phyloP scores from a whole-genome alignment of 2,797 vertebrate species.

The Eulemur coronatus region DNA sequence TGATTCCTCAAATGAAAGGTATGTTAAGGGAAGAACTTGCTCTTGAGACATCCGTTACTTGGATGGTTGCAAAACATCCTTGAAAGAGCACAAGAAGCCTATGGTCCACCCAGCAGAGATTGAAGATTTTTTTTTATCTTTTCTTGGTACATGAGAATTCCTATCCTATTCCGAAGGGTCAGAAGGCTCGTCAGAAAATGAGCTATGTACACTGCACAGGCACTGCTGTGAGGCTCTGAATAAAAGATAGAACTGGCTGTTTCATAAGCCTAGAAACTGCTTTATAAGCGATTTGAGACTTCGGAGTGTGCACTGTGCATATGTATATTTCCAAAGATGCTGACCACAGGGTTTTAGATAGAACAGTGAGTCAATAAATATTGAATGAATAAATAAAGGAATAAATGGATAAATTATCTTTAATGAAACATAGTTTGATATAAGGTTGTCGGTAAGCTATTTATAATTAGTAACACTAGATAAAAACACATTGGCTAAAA shows the following conservation, averaged over 20 bases:
- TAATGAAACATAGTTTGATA: conserved; percentile 14
- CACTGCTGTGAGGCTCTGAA: background rate
- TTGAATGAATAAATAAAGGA: conserved; percentile 28
- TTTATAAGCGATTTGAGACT: background rate
- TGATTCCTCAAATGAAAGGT: background rate
- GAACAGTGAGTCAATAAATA: background rate
- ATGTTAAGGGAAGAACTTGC: background rate
- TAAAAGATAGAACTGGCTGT: background rate
- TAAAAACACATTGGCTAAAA: background rate
- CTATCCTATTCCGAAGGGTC: background rate
- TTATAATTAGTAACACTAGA: background rate
- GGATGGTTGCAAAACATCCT: background rate
- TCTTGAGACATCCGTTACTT: background rate
- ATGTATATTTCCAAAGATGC: background rate
- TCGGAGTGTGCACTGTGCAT: background rate
- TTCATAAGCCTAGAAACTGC: background rate
- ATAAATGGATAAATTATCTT: background rate
- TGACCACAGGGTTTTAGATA: background rate
- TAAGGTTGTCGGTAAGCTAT: background rate
- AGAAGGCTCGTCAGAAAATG: background rate
- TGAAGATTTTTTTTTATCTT: background rate
- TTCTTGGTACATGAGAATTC: background rate
- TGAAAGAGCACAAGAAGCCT: background rate
- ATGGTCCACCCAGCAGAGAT: background rate
- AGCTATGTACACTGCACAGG: background rate